phyloP scores from a whole-genome alignment of 2,113 vertebrate genomes.

The Junco hyemalis region DNA sequence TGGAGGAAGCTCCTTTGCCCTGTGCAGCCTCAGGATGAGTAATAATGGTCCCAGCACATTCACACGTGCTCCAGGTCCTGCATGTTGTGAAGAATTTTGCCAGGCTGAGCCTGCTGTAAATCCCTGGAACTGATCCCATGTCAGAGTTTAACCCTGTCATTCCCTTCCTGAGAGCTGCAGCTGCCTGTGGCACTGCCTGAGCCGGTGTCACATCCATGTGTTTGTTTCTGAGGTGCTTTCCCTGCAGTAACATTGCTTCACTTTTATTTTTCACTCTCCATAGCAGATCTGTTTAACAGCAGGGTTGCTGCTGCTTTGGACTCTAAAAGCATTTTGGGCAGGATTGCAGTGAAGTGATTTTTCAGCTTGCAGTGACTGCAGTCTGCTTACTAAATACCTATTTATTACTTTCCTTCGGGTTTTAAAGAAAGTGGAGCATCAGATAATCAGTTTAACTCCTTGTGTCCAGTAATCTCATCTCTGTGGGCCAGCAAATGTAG shows the following conservation, averaged over 20 bases:
- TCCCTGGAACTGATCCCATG: not conserved
- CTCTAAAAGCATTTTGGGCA: not conserved
- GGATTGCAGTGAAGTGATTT: not conserved
- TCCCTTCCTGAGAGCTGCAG: not conserved
- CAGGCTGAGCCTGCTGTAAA: not conserved
- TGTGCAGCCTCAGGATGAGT: not conserved
- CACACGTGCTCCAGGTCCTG: not conserved
- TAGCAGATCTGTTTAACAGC: not conserved
- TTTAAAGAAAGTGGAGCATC: not conserved
- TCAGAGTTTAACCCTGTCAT: not conserved
- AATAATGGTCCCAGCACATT: not conserved
- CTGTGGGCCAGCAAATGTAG: not conserved
- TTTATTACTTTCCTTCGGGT: not conserved
- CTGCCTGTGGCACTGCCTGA: not conserved
- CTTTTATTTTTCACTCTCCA: not conserved
- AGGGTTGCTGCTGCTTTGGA: not conserved
- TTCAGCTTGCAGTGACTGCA: not conserved
- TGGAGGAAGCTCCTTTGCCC: not conserved
- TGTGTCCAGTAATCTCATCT: not conserved
- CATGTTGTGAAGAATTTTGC: not conserved
- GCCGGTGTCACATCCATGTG: not conserved
- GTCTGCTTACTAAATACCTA: not conserved
- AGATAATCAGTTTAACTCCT: not conserved
- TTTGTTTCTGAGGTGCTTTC: not conserved
- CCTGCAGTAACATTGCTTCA: not conserved